Conservation (phyloP, 2,797 vertebrate species). For the Prionace glauca region DNA sequence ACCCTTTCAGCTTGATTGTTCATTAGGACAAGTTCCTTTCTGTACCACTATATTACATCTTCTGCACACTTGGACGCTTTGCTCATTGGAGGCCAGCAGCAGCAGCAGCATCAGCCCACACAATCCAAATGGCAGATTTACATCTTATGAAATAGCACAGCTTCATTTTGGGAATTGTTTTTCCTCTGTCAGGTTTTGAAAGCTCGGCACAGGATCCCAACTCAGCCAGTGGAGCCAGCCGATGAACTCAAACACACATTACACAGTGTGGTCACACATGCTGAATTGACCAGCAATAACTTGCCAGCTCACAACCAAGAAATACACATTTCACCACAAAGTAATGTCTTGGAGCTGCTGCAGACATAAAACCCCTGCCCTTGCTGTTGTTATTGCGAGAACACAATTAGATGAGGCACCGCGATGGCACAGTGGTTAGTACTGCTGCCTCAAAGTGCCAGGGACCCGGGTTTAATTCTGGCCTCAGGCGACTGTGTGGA, state of each 20-base stretch:
- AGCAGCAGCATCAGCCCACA: neutral
- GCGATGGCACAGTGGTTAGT: no score
- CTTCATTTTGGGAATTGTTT: neutral
- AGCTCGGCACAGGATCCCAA: neutral
- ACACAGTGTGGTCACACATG: neutral
- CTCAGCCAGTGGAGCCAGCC: no score
- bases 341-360: neutral
- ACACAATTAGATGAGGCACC: neutral
- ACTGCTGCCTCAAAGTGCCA: no score
- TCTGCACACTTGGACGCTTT: neutral
- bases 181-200: neutral
- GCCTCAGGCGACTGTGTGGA: no score
- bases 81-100: neutral
- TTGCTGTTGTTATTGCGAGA: neutral
- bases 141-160: neutral
- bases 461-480: no score
- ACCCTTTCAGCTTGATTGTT: conserved; percentile 28
- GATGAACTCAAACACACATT: neutral
- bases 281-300: neutral
- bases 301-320: neutral
- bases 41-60: neutral
- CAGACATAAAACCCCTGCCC: neutral
- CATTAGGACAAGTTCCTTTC: conserved; percentile 13
- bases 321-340: neutral
- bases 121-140: neutral